Base-by-base conservation (phyloP, 2,888 invertebrate species). In the Silvanus unidentatus region DNA sequence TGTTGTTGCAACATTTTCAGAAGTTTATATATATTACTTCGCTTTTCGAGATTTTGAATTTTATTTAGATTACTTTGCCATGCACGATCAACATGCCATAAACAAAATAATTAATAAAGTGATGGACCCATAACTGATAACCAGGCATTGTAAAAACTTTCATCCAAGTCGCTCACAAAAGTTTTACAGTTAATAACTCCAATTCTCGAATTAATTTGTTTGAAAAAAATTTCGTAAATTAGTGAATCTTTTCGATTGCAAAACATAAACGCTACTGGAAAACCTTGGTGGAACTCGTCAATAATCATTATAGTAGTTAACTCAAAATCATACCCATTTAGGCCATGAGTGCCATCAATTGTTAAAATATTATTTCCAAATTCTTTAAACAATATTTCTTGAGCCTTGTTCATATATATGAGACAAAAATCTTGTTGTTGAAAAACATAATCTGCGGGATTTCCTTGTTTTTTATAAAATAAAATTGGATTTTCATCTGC, bases 391-490 rank as follows among this genome's bases (percentile, higher is more conserved):
- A 50, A 28, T 27, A 48, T 39, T 5, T 1, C 8, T 43, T 52
- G 52, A 10, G 32, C 48, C 14, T 40, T 11, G 42, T 30, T 54
- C 52, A 53, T 52, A 10, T 49, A 48, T 4, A 53, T 44, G 11
- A 62, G 45, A 10, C 58, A 22, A 43, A 59, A 58, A 43, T 57
- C 56, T 16, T 56, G 42, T 11, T 37, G 14, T 38, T 48, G 45
- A 22, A 57, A 32, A 12, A 50, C 50, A 40, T 49, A 10, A 3
- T 10, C n/a, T 42, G 41, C 12, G 15, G n/a, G 6, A 8, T 11
- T 15, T 16, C 16, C 37, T 37, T 37, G 37, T 13, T 13, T 4
- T 16, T 37, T 37, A 15, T 37, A 37, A 15, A 37, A 37, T 13
- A 37, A 37, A 16, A 37, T 12, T 10, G 9, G 10, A 28, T 28